Base-by-base conservation (phyloP, 92 coral and sea anemone genomes). In the Phymanthus crucifer region DNA sequence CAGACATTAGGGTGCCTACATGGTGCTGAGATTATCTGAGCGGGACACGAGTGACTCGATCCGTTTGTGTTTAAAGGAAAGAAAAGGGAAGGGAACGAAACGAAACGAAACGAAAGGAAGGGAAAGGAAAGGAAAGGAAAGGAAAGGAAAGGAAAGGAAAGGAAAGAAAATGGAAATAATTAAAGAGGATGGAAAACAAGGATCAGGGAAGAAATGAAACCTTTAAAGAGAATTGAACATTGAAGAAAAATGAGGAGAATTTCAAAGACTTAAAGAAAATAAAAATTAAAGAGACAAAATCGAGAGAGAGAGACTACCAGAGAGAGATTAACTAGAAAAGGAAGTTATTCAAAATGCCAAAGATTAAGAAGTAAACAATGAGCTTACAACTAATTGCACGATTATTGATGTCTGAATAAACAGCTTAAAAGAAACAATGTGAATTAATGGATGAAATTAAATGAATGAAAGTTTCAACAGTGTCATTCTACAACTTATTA, bases 1-100 rank as follows among this genome's bases (percentile, higher is more conserved):
- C 16, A 29, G 68, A 61, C 68, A 61, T 0, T 61, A n/a, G 68
- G 68, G 68, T 61, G 68, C 68, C 68, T 61, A 61, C 33, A 61
- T 23, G 0, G 34, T 10, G 34, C 34, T 26, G 17, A 3, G 32
- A 24, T 24, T 61, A 27, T 61, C 24, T 3, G 26, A 26, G 12
- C 33, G 0, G n/a, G 31, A 21, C n/a, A 54, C 27, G 35, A 24
- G n/a, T n/a, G n/a, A n/a, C n/a, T n/a, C n/a, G n/a, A n/a, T n/a
- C n/a, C n/a, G n/a, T n/a, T 43, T 2, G 10, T 6, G 68, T 1
- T 23, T 61, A 2, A 61, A 29, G 48, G 14, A 61, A 6, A 18
- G 26, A 6, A 0, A 1, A 61, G 13, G 0, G 66, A 2, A 61
- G 12, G 33, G 14, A 61, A 18, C 0, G 16, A 61, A 61, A 57